These are phyloP conservation scores for Colostygia pectinataria DNA, from an alignment of 2,888 invertebrate species.

Conservation along the genomic window DNA sequence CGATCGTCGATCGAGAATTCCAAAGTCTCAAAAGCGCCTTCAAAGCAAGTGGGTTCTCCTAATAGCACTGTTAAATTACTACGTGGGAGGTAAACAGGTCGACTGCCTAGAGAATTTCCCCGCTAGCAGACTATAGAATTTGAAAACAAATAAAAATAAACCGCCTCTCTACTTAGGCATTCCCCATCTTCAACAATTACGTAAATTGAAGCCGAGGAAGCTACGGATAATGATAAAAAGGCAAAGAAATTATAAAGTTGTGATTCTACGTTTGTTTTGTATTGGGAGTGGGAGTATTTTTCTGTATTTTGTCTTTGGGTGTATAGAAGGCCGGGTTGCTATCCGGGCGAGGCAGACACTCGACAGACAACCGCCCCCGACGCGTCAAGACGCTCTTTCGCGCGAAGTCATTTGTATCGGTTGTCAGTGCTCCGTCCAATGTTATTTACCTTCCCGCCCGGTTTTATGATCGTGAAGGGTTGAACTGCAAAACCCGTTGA, in stretches of 20 bases:
- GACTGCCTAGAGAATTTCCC: not conserved
- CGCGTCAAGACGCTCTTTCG: no score
- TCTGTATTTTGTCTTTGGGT: no score
- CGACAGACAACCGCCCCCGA: no score
- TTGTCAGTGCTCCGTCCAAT: no score
- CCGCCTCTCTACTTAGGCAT: slow-evolving; percentile 4
- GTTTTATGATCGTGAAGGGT: no score
- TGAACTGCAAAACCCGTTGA: no score
- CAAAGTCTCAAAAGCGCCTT: not conserved
- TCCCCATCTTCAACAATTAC: slow-evolving; percentile 17
- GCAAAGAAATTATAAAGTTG: slow-evolving; percentile 37
- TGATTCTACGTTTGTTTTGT: slow-evolving; percentile 38
- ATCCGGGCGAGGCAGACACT: not conserved
- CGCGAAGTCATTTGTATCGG: no score
- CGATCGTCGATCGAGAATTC: not conserved
- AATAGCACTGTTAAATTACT: slow-evolving; percentile 4
- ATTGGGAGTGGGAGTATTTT: no score
- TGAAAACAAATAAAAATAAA: slow-evolving; percentile 15
- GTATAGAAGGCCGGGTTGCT: not conserved
- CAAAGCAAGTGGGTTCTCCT: slow-evolving; percentile 5
- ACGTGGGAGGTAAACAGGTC: slow-evolving; percentile 3
- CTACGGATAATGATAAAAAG: slow-evolving; percentile 38
- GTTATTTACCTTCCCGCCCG: no score
- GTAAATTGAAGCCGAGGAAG: slow-evolving; percentile 32
- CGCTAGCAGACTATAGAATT: slow-evolving; percentile 4